phyloP scores from a whole-genome alignment of 2,888 invertebrate species.

The Tholera decimalis region DNA sequence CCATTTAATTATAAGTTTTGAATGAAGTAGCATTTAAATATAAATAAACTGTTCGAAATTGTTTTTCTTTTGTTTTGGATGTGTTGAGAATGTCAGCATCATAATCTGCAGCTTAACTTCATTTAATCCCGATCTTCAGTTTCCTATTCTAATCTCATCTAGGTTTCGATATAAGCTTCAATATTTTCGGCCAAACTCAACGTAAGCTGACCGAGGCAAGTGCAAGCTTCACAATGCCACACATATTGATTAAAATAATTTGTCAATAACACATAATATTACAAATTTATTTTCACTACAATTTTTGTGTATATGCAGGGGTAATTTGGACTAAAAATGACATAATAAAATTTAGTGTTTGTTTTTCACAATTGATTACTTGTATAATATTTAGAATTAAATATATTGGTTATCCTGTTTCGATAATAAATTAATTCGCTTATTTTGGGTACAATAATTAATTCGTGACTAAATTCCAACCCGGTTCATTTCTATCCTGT shows the following conservation, averaged over 20 bases:
- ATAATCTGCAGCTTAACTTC: not conserved
- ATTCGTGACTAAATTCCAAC: too few species aligned
- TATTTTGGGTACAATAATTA: too few species aligned
- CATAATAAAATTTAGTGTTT: not conserved
- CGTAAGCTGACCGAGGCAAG: too few species aligned
- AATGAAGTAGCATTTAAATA: not conserved
- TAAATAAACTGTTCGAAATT: not conserved
- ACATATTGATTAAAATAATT: too few species aligned
- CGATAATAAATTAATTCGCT: too few species aligned
- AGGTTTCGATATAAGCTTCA: not conserved
- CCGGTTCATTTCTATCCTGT: too few species aligned
- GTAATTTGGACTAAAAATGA: not conserved
- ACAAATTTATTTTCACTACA: too few species aligned
- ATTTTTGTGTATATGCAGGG: too few species aligned
- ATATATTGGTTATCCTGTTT: not conserved
- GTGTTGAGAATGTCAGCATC: not conserved
- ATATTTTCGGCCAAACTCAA: too few species aligned
- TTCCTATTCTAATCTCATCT: not conserved
- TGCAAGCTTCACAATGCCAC: too few species aligned
- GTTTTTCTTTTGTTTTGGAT: not conserved
- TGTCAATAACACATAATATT: too few species aligned
- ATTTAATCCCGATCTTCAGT: not conserved
- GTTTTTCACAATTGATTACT: not conserved
- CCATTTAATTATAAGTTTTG: constrained; percentile 35
- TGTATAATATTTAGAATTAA: not conserved